A percentile compares a stretch with the other conserved stretches of the same genome.
Conservation (phyloP, 2,797 vertebrate species). For the Eutrigla gurnardus region DNA sequence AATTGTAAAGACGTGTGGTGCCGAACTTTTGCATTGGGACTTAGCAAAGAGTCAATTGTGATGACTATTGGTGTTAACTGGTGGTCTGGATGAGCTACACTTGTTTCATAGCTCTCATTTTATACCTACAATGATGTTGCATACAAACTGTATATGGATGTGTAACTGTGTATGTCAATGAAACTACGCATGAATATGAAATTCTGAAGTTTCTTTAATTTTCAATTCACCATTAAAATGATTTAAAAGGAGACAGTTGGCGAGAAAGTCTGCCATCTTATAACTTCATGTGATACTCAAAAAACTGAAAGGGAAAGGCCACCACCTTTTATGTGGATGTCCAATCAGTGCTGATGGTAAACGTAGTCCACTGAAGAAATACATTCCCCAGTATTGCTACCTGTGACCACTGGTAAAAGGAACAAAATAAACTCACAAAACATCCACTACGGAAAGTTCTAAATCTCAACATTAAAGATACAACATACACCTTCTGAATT, state of each 20-base stretch:
- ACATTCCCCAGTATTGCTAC: neutral
- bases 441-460: too few species aligned
- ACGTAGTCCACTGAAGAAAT: neutral
- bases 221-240: neutral
- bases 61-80: too few species aligned
- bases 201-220: conserved; percentile 6
- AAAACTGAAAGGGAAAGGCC: neutral
- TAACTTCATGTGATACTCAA: neutral
- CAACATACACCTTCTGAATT: too few species aligned
- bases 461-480: too few species aligned
- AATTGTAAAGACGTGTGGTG: neutral
- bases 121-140: neutral
- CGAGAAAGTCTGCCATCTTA: neutral
- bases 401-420: too few species aligned
- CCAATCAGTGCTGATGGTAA: neutral
- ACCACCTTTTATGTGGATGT: neutral
- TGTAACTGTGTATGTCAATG: conserved; percentile 8
- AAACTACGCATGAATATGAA: conserved; percentile 6
- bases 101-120: conserved; percentile 33
- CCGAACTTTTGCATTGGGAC: too few species aligned
- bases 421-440: too few species aligned
- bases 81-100: too few species aligned
- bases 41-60: too few species aligned
- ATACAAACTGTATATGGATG: conserved; percentile 18
- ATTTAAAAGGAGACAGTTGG: neutral